Conservation (phyloP, 2,113 vertebrate genomes). For the Malurus elegans region DNA sequence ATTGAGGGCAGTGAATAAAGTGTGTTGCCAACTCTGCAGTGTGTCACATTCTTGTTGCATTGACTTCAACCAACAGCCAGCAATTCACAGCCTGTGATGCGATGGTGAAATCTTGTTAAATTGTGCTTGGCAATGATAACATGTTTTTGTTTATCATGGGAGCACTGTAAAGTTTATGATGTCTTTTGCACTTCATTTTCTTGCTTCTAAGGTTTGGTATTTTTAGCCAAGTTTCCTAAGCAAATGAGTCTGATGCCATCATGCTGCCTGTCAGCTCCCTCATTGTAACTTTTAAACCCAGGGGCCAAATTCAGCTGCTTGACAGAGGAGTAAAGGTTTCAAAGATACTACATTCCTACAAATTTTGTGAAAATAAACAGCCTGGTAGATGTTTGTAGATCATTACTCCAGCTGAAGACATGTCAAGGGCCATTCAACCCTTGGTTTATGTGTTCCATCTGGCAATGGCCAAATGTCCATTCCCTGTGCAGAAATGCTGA, state of each 20-base stretch:
- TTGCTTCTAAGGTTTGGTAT: constrained; percentile 12
- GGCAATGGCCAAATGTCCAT: not conserved
- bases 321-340: not conserved
- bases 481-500: not conserved
- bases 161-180: constrained; percentile 11
- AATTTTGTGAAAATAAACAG: not conserved
- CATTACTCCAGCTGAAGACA: not conserved
- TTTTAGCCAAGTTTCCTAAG: constrained; percentile 1
- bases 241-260: not conserved
- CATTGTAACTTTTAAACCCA: not conserved
- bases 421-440: not conserved
- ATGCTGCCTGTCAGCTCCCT: not conserved
- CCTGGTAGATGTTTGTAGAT: not conserved
- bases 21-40: not conserved
- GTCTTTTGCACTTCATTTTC: constrained; percentile 3
- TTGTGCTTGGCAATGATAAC: not conserved
- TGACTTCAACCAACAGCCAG: not conserved
- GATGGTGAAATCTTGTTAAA: not conserved
- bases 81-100: not conserved
- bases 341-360: not conserved
- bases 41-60: not conserved
- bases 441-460: not conserved
- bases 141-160: not conserved
- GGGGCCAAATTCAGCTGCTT: not conserved
- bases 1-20: not conserved